Evolutionary conservation across 2,797 vertebrate genomes (phyloP).

Genomic region (Poecilia velifera): DNA sequence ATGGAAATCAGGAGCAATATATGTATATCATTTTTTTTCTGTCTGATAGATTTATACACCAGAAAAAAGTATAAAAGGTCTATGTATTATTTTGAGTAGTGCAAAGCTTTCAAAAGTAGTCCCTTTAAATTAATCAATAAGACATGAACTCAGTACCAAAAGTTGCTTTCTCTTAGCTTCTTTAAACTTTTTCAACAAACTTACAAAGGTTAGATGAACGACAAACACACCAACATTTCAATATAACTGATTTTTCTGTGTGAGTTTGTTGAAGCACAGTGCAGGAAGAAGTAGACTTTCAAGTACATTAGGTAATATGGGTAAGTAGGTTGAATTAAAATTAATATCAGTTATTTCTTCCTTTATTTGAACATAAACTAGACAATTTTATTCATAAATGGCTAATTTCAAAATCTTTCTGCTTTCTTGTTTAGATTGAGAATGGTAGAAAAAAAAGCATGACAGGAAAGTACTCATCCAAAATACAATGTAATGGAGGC

Average conservation of each 20-base stretch:
- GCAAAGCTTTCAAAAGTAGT: not conserved
- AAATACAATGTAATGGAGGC: not conserved
- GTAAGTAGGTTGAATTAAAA: not conserved
- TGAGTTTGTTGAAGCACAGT: not conserved
- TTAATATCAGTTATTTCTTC: not conserved
- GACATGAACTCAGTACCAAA: not conserved
- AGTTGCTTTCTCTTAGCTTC: not conserved
- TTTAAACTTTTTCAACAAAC: not conserved
- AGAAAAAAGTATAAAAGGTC: not conserved
- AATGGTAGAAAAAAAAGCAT: not conserved
- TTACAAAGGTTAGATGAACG: not conserved
- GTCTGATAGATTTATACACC: not conserved
- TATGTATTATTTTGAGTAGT: not conserved
- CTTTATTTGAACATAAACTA: not conserved
- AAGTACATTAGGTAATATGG: not conserved
- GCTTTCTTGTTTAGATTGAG: not conserved
- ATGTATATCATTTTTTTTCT: not conserved
- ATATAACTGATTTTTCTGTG: not conserved
- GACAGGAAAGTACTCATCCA: not conserved
- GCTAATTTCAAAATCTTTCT: not conserved
- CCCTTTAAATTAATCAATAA: not conserved
- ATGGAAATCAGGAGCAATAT: not conserved
- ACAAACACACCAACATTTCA: too few relatives aligned
- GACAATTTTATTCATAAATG: not conserved
- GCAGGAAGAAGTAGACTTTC: not conserved